These are phyloP conservation scores for Limanda limanda DNA, from an alignment of 2,113 vertebrate species.

Conservation along the genomic window DNA sequence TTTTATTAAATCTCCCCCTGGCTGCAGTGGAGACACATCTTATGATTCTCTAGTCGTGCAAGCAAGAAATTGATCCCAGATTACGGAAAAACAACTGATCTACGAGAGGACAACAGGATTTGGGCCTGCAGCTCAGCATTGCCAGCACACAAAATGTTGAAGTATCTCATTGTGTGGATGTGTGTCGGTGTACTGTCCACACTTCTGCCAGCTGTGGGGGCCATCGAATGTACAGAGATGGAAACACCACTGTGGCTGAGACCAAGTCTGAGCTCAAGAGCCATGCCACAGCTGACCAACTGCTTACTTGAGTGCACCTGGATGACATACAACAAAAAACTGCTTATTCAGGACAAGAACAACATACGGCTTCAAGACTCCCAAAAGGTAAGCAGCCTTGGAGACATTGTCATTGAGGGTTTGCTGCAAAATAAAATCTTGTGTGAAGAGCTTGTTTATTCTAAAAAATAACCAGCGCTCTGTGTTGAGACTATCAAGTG, in stretches of 20 bases:
- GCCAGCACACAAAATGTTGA: conserved; percentile 57
- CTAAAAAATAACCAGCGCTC: conserved; percentile 6
- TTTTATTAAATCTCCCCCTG: too few species aligned
- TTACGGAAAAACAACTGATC: not conserved
- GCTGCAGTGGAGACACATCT: conserved; percentile 6
- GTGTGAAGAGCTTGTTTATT: not conserved
- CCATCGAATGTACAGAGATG: conserved; percentile 62
- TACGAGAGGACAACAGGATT: conserved; percentile 6
- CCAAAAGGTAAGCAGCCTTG: conserved; percentile 67
- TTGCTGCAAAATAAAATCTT: not conserved
- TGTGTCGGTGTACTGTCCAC: conserved; percentile 54
- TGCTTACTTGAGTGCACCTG: conserved; percentile 78
- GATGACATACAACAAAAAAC: conserved; percentile 68
- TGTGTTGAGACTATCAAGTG: not conserved
- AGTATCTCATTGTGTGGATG: conserved; percentile 47
- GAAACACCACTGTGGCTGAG: conserved; percentile 52
- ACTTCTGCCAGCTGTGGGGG: conserved; percentile 45
- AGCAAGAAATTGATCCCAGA: conserved; percentile 12
- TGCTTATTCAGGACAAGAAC: conserved; percentile 56
- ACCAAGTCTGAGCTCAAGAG: not conserved
- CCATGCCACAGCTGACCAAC: conserved; percentile 36
- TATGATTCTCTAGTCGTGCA: not conserved
- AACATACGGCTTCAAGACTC: conserved; percentile 75
- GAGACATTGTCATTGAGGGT: not conserved
- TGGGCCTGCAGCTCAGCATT: not conserved